A percentile compares a stretch with the other conserved stretches of the same genome.
Conservation (phyloP, 1,140 invertebrate species). For the Drosophila bifasciata region DNA sequence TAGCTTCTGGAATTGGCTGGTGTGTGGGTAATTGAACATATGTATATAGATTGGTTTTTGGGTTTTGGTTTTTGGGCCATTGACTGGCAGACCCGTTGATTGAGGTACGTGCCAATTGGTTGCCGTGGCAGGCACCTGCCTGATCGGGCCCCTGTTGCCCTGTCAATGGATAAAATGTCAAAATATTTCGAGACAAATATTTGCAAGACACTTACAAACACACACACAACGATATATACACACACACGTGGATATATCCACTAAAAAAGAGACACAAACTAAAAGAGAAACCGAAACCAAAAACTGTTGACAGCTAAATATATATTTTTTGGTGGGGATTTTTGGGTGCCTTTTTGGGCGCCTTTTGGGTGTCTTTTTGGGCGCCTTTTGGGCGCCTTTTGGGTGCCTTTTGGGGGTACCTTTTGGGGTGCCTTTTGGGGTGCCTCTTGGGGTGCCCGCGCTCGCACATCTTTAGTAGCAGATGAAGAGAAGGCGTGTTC, state of each 20-base stretch:
- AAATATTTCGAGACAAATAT: constrained; percentile 58
- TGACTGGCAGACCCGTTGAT: constrained; percentile 47
- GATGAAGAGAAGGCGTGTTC: constrained; percentile 9
- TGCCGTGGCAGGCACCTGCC: constrained; percentile 20
- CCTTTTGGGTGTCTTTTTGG: no score
- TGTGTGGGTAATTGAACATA: no score
- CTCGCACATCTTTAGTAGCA: constrained; percentile 10
- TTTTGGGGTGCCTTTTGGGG: no score
- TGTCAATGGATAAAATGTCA: constrained; percentile 40
- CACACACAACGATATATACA: constrained; percentile 1
- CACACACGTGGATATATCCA: constrained; percentile 1
- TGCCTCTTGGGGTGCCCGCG: constrained; percentile 14
- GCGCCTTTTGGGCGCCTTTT: no score
- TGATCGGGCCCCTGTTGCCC: constrained; percentile 6
- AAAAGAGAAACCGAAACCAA: constrained; percentile 25
- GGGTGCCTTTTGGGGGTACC: no score
- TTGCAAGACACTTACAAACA: constrained; percentile 56
- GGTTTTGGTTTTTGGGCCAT: constrained; percentile 14
- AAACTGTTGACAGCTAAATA: constrained; percentile 63
- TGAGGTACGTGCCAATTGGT: constrained; percentile 65
- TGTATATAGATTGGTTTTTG: not conserved
- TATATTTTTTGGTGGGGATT: constrained; percentile 26
- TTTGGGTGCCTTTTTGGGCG: constrained; percentile 16
- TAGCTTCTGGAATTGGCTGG: no score
- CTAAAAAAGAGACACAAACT: no score